Evolutionary conservation across 2,888 invertebrate genomes (phyloP).

Genomic region (Erannis defoliaria): DNA sequence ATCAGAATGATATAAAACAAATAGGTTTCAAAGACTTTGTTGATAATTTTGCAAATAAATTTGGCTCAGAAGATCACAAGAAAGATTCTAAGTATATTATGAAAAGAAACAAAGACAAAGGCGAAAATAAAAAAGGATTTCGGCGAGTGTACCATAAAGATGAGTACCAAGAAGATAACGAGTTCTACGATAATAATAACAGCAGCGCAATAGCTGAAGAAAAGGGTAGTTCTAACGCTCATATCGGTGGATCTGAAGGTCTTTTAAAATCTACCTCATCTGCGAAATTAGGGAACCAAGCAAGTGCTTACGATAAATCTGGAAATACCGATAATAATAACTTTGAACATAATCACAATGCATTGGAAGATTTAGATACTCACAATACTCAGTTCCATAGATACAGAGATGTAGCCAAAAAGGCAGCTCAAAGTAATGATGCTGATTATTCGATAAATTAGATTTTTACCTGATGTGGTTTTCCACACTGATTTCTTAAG

Average conservation of each 20-base stretch:
- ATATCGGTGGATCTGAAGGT: slow-evolving; percentile 65
- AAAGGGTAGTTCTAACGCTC: slow-evolving; percentile 56
- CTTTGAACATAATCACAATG: slow-evolving; percentile 55
- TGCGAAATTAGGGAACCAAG: slow-evolving; percentile 55
- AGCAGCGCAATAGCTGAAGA: slow-evolving; percentile 62
- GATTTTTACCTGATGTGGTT: neutral
- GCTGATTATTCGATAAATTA: slow-evolving; percentile 59
- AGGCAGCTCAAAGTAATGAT: slow-evolving; percentile 60
- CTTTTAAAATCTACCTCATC: slow-evolving; percentile 59
- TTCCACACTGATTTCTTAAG: neutral
- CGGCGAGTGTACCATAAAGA: slow-evolving; percentile 76
- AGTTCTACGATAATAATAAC: slow-evolving; percentile 73
- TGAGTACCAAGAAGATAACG: slow-evolving; percentile 76
- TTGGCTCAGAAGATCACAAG: slow-evolving; percentile 64
- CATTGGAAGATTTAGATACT: slow-evolving; percentile 50
- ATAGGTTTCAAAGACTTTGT: slow-evolving; percentile 68
- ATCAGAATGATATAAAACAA: slow-evolving; percentile 53
- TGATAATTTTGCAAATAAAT: slow-evolving; percentile 72
- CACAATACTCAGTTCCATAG: slow-evolving; percentile 55
- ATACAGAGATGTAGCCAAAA: slow-evolving; percentile 64
- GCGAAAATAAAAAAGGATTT: slow-evolving; percentile 73
- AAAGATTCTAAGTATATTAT: slow-evolving; percentile 60
- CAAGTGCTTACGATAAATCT: slow-evolving; percentile 49
- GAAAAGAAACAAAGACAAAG: slow-evolving; percentile 65
- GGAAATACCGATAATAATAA: slow-evolving; percentile 51